A percentile compares a stretch with the other conserved stretches of the same genome.
These are phyloP conservation scores for Ceyx erithaca DNA, from an alignment of 2,797 vertebrate species.

Conservation along the genomic window DNA sequence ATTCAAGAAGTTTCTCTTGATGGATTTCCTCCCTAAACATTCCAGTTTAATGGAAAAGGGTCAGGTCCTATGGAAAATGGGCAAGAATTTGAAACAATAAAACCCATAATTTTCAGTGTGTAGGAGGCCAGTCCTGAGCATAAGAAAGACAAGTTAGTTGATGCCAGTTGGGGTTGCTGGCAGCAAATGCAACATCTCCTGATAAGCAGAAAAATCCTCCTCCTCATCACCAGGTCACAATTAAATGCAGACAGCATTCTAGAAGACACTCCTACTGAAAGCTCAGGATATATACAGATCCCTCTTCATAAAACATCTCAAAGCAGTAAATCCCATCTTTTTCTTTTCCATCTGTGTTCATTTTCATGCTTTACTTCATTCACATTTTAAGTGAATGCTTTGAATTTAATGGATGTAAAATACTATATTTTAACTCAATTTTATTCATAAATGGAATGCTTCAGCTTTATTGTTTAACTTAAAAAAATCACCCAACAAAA, in stretches of 20 bases:
- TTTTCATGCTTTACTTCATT: not conserved
- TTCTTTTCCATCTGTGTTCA: not conserved
- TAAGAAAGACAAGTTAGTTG: not conserved
- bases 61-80: constrained; percentile 23
- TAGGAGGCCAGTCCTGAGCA: not conserved
- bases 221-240: not conserved
- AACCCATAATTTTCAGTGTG: not conserved
- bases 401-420: not conserved
- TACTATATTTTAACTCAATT: not conserved
- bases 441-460: not conserved
- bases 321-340: not conserved
- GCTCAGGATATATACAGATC: not conserved
- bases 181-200: not conserved
- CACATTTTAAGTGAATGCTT: not conserved
- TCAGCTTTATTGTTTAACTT: not conserved
- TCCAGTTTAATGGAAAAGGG: not conserved
- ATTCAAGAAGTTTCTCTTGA: constrained; percentile 5
- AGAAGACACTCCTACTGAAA: not conserved
- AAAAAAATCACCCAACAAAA: not conserved
- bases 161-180: not conserved
- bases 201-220: not conserved
- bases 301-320: not conserved
- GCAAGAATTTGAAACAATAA: constrained; percentile 6
- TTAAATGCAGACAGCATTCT: not conserved
- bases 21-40: not conserved